These are phyloP conservation scores for Abscondita cerata DNA, from an alignment of 2,888 invertebrate genomes.

Conservation along the genomic window DNA sequence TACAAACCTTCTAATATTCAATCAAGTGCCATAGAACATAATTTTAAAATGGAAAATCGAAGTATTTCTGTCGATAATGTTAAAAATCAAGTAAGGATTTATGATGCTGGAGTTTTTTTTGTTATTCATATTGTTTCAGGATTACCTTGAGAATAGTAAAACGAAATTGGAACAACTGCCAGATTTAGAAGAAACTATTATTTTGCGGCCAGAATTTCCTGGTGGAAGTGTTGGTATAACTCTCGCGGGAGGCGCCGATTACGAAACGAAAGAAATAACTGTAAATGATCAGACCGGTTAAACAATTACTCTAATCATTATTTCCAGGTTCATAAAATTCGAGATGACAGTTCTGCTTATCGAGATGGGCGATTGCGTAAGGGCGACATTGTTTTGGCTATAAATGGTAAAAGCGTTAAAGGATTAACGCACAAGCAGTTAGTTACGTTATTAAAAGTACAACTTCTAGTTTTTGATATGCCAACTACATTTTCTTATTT, in stretches of 20 bases:
- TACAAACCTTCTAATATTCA: neutral
- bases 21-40: neutral
- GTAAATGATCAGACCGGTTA: constrained; percentile 61
- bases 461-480: too few relatives aligned
- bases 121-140: too few relatives aligned
- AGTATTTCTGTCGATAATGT: too few relatives aligned
- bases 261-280: constrained; percentile 91
- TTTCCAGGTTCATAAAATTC: constrained; percentile 82
- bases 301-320: neutral
- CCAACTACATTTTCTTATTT: constrained; percentile 24
- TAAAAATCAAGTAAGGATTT: neutral
- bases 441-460: constrained; percentile 84
- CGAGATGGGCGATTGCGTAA: constrained; percentile 85
- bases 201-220: constrained; percentile 70
- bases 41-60: constrained; percentile 1
- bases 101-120: neutral
- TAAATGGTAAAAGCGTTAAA: constrained; percentile 84
- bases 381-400: constrained; percentile 87
- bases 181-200: constrained; percentile 64
- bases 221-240: constrained; percentile 85
- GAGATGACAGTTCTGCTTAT: constrained; percentile 85
- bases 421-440: constrained; percentile 89
- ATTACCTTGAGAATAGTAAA: too few relatives aligned
- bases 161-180: neutral
- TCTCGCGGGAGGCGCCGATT: constrained; percentile 87